These are phyloP conservation scores for Schizaphis graminum DNA, from an alignment of 2,888 invertebrate genomes.

Conservation along the genomic window DNA sequence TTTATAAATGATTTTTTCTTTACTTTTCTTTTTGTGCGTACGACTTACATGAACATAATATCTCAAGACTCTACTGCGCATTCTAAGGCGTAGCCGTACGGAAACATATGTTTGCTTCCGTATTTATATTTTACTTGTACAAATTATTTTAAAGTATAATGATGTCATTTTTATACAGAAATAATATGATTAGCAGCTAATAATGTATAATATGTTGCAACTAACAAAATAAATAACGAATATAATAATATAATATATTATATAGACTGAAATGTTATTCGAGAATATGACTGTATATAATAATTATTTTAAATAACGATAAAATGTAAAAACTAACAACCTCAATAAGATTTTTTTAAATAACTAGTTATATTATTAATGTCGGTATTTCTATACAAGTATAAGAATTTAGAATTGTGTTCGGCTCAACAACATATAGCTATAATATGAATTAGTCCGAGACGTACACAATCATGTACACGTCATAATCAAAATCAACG, in stretches of 20 bases:
- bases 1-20: constrained; percentile 9
- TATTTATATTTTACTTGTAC: neutral
- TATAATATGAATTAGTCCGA: constrained; percentile 52
- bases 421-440: neutral
- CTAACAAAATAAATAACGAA: neutral
- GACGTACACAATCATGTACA: constrained; percentile 2
- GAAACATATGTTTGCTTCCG: constrained; percentile 28
- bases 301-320: neutral
- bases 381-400: neutral
- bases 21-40: neutral
- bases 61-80: neutral
- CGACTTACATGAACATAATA: neutral
- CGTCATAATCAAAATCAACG: neutral
- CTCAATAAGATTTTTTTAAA: neutral
- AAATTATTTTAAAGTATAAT: neutral
- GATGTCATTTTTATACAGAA: neutral
- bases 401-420: neutral
- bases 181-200: neutral
- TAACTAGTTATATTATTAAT: neutral
- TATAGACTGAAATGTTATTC: neutral
- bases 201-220: neutral
- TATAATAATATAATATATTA: neutral
- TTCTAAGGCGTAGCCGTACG: constrained; percentile 6
- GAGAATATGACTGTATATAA: neutral
- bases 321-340: neutral